Percentiles rank a stretch among this genome's conserved stretches.
Evolutionary conservation across 1,140 invertebrate genomes (phyloP).

Genomic region (Brachionus koreanus): DNA sequence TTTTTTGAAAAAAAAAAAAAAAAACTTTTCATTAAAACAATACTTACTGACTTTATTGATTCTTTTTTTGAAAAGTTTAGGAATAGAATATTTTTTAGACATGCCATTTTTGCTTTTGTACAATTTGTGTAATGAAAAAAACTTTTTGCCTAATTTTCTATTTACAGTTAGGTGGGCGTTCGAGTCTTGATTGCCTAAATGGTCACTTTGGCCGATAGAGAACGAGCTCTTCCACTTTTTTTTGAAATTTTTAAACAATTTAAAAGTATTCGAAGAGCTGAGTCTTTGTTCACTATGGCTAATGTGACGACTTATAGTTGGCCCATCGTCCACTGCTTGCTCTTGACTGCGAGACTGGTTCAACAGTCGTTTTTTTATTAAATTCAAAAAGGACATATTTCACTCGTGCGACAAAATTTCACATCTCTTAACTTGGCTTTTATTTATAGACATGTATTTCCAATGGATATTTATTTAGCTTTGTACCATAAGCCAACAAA

Average conservation of each 20-base stretch:
- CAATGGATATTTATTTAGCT: slow-evolving; percentile 6
- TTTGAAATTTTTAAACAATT: slow-evolving; percentile 14
- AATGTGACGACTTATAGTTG: neutral
- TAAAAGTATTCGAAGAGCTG: neutral
- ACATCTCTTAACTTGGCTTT: neutral
- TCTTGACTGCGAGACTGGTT: neutral
- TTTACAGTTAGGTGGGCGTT: neutral
- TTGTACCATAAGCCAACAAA: neutral
- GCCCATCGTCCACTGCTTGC: neutral
- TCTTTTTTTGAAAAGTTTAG: slow-evolving; percentile 28
- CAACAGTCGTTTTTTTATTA: slow-evolving; percentile 1
- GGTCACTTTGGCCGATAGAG: too few relatives aligned
- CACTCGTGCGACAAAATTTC: neutral
- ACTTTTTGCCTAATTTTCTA: neutral
- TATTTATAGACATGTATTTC: slow-evolving; percentile 24
- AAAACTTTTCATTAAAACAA: neutral
- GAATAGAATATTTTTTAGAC: neutral
- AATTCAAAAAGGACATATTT: slow-evolving; percentile 16
- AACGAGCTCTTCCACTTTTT: slow-evolving; percentile 21
- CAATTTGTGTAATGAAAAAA: neutral
- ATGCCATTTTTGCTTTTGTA: neutral
- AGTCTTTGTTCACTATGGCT: neutral
- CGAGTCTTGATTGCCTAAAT: neutral
- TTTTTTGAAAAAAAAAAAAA: too few relatives aligned
- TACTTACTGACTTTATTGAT: slow-evolving; percentile 16